Percentiles rank a stretch among this genome's conserved stretches.
phyloP scores from a whole-genome alignment of 2,797 vertebrate species.

The Melanotaenia maccullochi region DNA sequence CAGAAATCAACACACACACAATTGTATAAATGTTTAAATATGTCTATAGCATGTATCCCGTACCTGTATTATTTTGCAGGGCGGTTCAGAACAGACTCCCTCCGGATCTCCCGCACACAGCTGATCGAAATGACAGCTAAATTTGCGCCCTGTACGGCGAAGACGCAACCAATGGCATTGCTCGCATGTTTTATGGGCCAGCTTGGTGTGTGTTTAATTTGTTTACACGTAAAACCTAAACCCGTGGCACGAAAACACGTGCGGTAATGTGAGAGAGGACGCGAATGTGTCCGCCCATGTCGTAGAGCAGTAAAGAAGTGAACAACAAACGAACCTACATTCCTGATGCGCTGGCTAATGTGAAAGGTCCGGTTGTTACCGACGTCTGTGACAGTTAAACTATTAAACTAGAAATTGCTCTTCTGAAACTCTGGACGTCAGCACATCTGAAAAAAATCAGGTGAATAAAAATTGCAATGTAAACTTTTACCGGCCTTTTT shows the following conservation, averaged over 20 bases:
- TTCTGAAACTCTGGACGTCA: slow-evolving; percentile 24
- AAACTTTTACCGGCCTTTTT: background rate
- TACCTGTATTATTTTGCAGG: slow-evolving; percentile 26
- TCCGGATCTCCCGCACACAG: slow-evolving; percentile 29
- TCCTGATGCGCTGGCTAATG: background rate
- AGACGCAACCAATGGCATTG: slow-evolving; percentile 36
- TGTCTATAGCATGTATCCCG: background rate
- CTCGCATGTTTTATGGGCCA: background rate
- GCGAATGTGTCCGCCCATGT: slow-evolving; percentile 30
- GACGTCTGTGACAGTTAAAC: background rate
- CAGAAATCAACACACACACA: background rate
- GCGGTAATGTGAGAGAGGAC: background rate
- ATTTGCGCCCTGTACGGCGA: background rate
- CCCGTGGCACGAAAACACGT: accelerated
- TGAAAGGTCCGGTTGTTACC: background rate
- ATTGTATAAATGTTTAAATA: background rate
- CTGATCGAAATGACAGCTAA: slow-evolving; percentile 44
- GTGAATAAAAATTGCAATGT: slow-evolving; percentile 39
- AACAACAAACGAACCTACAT: slow-evolving; percentile 20
- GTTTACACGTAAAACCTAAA: accelerated
- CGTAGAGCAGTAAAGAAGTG: accelerated
- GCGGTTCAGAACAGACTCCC: background rate
- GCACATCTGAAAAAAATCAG: slow-evolving; percentile 41
- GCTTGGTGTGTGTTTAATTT: slow-evolving; percentile 26
- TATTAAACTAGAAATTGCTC: background rate